phyloP scores from a whole-genome alignment of 2,888 invertebrate genomes.

The Dermolepida albohirtum region DNA sequence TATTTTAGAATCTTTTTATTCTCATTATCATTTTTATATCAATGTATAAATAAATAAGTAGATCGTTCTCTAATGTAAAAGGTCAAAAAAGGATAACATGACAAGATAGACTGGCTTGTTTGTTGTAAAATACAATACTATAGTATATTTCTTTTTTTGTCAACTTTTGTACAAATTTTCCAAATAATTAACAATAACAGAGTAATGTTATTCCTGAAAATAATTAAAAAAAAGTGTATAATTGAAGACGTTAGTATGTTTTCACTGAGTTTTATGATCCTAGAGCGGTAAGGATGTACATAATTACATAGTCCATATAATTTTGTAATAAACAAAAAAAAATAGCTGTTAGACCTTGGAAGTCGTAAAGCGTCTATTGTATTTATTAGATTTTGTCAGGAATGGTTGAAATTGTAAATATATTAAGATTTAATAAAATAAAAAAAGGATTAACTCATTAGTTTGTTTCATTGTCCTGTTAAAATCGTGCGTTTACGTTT shows the following conservation, averaged over 20 bases:
- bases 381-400: slow-evolving; percentile 39
- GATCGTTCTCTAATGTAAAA: slow-evolving; percentile 14
- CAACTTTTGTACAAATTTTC: slow-evolving; percentile 37
- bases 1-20: slow-evolving; percentile 31
- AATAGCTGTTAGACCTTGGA: slow-evolving; percentile 33
- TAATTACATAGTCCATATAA: slow-evolving; percentile 38
- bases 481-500: too few species aligned
- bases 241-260: slow-evolving; percentile 23
- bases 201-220: slow-evolving; percentile 27
- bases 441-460: slow-evolving; percentile 28
- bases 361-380: slow-evolving; percentile 38
- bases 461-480: slow-evolving; percentile 1
- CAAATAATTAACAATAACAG: slow-evolving; percentile 26
- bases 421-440: slow-evolving; percentile 38
- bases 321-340: slow-evolving; percentile 39
- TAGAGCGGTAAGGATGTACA: slow-evolving; percentile 32
- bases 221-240: slow-evolving; percentile 7
- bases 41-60: slow-evolving; percentile 2
- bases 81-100: slow-evolving; percentile 14
- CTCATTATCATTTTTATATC: slow-evolving; percentile 26
- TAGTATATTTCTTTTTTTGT: slow-evolving; percentile 35
- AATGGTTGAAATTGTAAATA: slow-evolving; percentile 38
- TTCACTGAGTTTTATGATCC: slow-evolving; percentile 32
- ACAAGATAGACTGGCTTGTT: slow-evolving; percentile 37
- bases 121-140: slow-evolving; percentile 27